Base-by-base conservation (phyloP, 2,888 invertebrate species). In the Lingula anatina region DNA sequence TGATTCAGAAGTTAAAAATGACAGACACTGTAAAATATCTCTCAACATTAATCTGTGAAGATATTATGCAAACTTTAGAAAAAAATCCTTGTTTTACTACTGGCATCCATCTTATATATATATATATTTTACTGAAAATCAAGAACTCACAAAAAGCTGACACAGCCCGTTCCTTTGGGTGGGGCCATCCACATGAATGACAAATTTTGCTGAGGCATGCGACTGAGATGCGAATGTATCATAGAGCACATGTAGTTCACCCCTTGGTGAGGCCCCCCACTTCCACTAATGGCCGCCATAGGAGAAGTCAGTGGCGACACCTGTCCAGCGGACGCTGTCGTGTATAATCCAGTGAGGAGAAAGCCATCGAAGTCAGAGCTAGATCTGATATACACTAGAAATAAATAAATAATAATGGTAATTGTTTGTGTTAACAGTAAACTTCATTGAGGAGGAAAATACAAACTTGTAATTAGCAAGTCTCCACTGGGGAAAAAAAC, bases 341-440 rank as follows among this genome's bases (percentile, higher is more conserved):
- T 71, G 63, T 73, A 75, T 26, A 76, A 55, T 2, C 74, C 76
- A 9, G 73, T 74, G 56, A 76, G 55, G 24, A 74, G 54, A 51
- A 76, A 72, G 3, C 70, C 73, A 59, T 76, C 73, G 61, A 76
- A 75, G 48, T 70, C 71, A 44, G 65, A 56, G 49, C 67, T 75
- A 15, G 75, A 73, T 35, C 61, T 59, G 12, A 76, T 63, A 28
- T 63, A 66, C 28, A 76, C 76, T 76, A 59, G 39, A 63, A 60
- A 31, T 44, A 47, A 46, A 41, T 26, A 3, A 3, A 7, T 12
- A 12, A 18, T 25, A 39, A 39, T 20, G 5, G 3, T 20, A 39
- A 27, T 9, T 5, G 23, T n/a, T 21, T 1, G 2, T 20, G 9
- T 7, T 39, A 39, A 15, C 18, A 39, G 7, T 21, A 18, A 40